Conservation (phyloP, 1,140 invertebrate species). For the Dendrolimus kikuchii region DNA sequence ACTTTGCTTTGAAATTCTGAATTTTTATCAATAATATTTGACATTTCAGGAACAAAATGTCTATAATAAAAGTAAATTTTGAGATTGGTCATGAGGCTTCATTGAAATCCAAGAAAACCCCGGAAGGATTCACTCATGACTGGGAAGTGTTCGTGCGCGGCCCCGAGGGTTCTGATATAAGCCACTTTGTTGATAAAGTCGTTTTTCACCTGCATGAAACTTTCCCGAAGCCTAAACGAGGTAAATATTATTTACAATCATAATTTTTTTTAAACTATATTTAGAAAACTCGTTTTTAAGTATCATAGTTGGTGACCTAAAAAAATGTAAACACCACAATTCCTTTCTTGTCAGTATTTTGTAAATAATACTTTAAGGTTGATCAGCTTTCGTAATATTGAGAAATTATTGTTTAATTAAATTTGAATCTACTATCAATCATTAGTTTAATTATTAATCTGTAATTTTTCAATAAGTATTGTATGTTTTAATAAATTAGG, state of each 20-base stretch:
- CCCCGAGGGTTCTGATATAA: constrained; percentile 87
- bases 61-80: constrained; percentile 87
- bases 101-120: constrained; percentile 83
- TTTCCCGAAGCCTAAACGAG: constrained; percentile 91
- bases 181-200: constrained; percentile 95
- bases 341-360: constrained; percentile 7
- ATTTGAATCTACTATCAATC: too few relatives aligned
- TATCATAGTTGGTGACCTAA: too few relatives aligned
- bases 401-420: too few relatives aligned
- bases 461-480: too few relatives aligned
- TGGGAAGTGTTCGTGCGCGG: constrained; percentile 97
- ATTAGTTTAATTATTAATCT: too few relatives aligned
- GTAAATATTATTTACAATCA: constrained; percentile 61
- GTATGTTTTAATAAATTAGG: too few relatives aligned
- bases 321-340: not conserved
- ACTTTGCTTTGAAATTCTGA: constrained; percentile 11
- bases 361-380: not conserved
- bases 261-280: constrained; percentile 8
- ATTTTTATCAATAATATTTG: constrained; percentile 12
- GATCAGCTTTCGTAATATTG: too few relatives aligned
- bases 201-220: constrained; percentile 94
- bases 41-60: constrained; percentile 60
- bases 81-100: constrained; percentile 93
- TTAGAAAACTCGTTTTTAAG: constrained; percentile 1
- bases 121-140: constrained; percentile 95